phyloP scores from a whole-genome alignment of 2,797 vertebrate genomes.

The Glyptemys insculpta region DNA sequence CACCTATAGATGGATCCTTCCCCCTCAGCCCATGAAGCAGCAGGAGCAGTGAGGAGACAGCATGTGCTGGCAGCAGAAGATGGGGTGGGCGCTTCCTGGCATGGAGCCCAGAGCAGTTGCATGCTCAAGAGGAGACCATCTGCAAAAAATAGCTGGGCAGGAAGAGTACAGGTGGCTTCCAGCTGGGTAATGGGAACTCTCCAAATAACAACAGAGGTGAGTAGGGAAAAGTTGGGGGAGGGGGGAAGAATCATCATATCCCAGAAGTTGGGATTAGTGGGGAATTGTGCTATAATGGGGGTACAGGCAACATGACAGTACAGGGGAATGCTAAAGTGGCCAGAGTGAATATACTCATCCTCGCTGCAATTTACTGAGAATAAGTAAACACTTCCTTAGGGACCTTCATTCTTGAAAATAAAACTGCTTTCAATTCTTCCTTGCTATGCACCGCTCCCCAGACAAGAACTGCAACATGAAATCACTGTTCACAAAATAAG shows the following conservation, averaged over 20 bases:
- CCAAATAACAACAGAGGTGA: neutral
- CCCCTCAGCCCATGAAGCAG: neutral
- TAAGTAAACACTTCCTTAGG: no score
- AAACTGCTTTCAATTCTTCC: no score
- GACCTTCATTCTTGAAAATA: no score
- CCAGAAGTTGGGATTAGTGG: neutral
- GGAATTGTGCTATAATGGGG: neutral
- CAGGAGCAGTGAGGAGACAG: neutral
- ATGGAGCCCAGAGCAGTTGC: neutral
- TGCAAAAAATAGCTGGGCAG: neutral
- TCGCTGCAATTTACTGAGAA: no score
- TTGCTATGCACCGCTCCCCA: no score
- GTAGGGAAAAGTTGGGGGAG: neutral
- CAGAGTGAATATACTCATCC: no score
- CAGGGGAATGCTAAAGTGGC: neutral
- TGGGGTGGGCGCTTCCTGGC: neutral
- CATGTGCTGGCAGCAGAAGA: neutral
- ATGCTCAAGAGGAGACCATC: neutral
- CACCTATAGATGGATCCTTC: neutral
- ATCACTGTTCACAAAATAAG: no score
- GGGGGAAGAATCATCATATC: neutral
- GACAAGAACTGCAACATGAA: no score
- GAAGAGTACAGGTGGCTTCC: neutral
- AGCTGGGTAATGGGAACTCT: neutral
- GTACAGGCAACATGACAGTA: neutral